A percentile compares a stretch with the other conserved stretches of the same genome.
Conservation (phyloP, 2,888 invertebrate genomes). For the Apamea epomidion region DNA sequence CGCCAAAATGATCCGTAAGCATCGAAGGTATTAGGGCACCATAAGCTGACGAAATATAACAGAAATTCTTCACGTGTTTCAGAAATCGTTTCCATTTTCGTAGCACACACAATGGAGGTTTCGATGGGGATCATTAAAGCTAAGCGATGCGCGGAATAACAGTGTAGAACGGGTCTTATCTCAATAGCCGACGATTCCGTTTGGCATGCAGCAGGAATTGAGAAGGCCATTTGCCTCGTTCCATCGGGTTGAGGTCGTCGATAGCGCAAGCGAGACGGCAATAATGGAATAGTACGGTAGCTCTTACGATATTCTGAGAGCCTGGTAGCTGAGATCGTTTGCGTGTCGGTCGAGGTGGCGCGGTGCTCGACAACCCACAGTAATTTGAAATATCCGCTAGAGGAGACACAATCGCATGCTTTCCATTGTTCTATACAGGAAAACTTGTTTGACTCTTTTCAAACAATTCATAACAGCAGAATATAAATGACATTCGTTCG, state of each 20-base stretch:
- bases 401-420: constrained; percentile 59
- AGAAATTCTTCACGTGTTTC: constrained; percentile 84
- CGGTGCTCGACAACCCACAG: constrained; percentile 77
- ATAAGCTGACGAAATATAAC: constrained; percentile 82
- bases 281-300: constrained; percentile 51
- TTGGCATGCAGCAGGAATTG: constrained; percentile 64
- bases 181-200: constrained; percentile 59
- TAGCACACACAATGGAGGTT: constrained; percentile 74
- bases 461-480: constrained; percentile 5
- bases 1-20: constrained; percentile 89
- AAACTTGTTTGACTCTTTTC: constrained; percentile 20
- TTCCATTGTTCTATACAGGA: constrained; percentile 38
- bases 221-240: constrained; percentile 78
- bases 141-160: constrained; percentile 59
- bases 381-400: constrained; percentile 59
- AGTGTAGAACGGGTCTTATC: constrained; percentile 70
- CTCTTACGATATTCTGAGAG: constrained; percentile 71
- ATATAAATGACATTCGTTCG: background rate
- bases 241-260: constrained; percentile 73
- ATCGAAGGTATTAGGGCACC: constrained; percentile 84
- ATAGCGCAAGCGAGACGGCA: constrained; percentile 80
- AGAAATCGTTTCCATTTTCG: constrained; percentile 82
- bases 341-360: constrained; percentile 90
- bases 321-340: constrained; percentile 88
- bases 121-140: constrained; percentile 75